Conservation (phyloP, 2,113 vertebrate genomes). For the Myanophis thanlyinensis region DNA sequence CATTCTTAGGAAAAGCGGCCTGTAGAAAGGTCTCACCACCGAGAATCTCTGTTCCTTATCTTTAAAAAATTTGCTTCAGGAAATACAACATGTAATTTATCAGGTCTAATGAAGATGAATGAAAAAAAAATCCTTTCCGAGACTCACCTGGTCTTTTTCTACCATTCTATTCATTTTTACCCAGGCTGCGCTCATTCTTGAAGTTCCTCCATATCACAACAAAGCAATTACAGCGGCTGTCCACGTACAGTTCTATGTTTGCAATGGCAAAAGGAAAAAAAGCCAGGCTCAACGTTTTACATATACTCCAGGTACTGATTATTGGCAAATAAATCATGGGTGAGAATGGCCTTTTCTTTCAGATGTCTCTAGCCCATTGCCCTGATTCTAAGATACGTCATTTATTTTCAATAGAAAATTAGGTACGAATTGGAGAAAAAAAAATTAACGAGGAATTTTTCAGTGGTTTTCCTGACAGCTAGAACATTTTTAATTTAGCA, state of each 20-base stretch:
- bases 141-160: background rate
- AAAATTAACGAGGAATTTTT: background rate
- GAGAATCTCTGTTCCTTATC: background rate
- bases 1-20: background rate
- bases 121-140: background rate
- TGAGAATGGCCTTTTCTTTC: background rate
- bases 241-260: constrained; percentile 98
- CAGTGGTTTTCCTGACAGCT: background rate
- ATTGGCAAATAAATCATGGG: constrained; percentile 15
- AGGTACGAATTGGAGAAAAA: background rate
- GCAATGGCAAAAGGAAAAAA: constrained; percentile 98
- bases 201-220: constrained; percentile 96
- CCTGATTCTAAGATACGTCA: too few relatives aligned
- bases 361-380: background rate
- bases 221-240: constrained; percentile 87
- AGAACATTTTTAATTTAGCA: background rate
- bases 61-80: background rate
- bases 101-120: background rate
- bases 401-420: constrained; percentile 10
- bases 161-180: constrained; percentile 40
- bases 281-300: constrained; percentile 98
- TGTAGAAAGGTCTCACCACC: background rate
- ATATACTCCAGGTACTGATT: constrained; percentile 88
- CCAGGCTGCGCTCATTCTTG: constrained; percentile 89
- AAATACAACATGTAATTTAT: background rate